Conservation (phyloP, 2,888 invertebrate species). For the Meta bourneti region DNA sequence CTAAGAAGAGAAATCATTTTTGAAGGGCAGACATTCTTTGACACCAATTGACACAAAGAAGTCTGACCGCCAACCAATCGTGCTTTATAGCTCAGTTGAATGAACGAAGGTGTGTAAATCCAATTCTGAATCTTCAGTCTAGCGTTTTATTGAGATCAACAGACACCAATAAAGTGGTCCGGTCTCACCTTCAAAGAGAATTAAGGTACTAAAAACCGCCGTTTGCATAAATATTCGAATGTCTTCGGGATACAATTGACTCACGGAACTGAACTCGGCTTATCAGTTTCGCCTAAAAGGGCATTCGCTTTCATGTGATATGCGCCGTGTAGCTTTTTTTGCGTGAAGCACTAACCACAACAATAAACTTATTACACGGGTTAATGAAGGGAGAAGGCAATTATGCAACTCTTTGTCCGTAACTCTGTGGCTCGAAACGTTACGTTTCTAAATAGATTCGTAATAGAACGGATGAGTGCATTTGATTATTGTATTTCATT, state of each 20-base stretch:
- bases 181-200: neutral
- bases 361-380: constrained; percentile 8
- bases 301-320: neutral
- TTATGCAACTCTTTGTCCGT: too few relatives aligned
- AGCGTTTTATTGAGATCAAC: constrained; percentile 1
- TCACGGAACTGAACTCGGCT: neutral
- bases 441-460: too few relatives aligned
- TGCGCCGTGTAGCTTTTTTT: neutral
- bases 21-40: too few relatives aligned
- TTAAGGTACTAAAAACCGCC: neutral
- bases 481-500: too few relatives aligned
- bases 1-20: too few relatives aligned
- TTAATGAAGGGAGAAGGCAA: constrained; percentile 13
- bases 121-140: neutral
- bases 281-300: constrained; percentile 14
- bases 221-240: constrained; percentile 31
- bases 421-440: too few relatives aligned
- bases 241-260: constrained; percentile 3
- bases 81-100: constrained; percentile 26
- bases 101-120: neutral
- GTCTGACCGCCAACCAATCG: neutral
- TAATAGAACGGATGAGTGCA: too few relatives aligned
- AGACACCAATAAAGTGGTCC: neutral
- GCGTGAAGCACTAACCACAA: neutral
- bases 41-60: too few relatives aligned